These are phyloP conservation scores for Salvator merianae DNA, from an alignment of 2,113 vertebrate species.

Conservation along the genomic window DNA sequence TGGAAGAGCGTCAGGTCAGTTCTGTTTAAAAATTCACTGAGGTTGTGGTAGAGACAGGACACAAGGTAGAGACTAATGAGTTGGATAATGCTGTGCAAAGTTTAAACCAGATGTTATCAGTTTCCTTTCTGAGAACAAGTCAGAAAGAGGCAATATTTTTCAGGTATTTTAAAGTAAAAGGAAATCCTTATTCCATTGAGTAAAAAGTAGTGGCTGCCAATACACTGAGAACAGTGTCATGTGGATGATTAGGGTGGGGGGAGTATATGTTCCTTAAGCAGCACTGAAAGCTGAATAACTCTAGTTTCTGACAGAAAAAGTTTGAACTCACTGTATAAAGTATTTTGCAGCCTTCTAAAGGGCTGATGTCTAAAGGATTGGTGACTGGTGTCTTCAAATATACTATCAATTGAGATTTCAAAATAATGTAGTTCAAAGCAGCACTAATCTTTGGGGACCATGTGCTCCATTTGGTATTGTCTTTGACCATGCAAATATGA, in stretches of 20 bases:
- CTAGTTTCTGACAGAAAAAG: no score
- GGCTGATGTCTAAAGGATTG: not conserved
- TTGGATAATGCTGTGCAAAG: no score
- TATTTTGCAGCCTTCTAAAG: not conserved
- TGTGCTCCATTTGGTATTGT: not conserved
- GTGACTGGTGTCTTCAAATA: not conserved
- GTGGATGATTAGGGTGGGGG: no score
- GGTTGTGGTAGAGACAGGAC: not conserved
- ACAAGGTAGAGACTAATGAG: no score
- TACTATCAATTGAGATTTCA: not conserved
- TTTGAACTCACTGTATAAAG: not conserved
- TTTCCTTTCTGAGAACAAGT: conserved; percentile 4
- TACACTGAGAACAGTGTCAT: no score
- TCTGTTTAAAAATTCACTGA: not conserved
- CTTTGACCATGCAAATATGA: not conserved
- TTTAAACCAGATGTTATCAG: not conserved
- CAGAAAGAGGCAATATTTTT: no score
- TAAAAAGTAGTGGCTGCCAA: no score
- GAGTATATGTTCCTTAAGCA: no score
- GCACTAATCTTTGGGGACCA: not conserved
- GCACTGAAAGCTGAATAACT: no score
- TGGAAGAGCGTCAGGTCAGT: not conserved
- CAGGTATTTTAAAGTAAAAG: no score
- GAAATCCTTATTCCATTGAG: no score
- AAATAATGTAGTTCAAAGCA: not conserved